Evolutionary conservation across 2,888 invertebrate genomes (phyloP), one percentile per base, ranked within the genome.

Genomic region (Scaptomyza flava): DNA sequence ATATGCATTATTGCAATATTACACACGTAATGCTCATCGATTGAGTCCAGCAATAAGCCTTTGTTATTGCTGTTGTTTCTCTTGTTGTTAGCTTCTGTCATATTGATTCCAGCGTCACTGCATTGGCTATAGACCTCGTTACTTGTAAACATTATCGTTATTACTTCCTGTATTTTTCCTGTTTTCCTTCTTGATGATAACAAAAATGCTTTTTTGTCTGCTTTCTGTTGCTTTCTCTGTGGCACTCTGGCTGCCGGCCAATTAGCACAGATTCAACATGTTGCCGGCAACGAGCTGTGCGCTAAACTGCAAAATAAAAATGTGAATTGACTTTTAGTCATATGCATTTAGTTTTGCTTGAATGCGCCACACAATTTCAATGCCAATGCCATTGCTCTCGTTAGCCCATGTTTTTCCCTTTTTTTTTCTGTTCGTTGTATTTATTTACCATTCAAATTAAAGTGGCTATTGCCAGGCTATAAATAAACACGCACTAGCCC

Each of bases 21-120:
- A 41, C 79, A 89, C 12, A 81, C 81, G 70, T 87, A 84, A 51
- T 74, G 82, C 48, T 87, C 89, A 77, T 87, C 89, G 60, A 80
- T 76, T 64, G 77, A 20, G 34, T 66, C 62, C 42, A 72, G 36
- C 48, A 47, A 42, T 36, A 65, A 60, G 17, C 12, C 42, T 9
- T 11, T 27, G 20, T 43, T 62, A 20, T 23, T 41, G 14, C 36
- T 51, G 48, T 23, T 17, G 17, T 17, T 17, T 17, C 17, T 17
- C 17, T 17, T 17, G 17, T 17, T 60, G 8, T 34, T 50, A 57
- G 53, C 46, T 65, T 69, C 43, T 59, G 48, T 61, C 36, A 8
- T 53, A 9, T 54, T 45, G 7, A 30, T 7, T 11, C 65, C 50
- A 9, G 36, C 14, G 33, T 34, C 23, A 43, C 9, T 38, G 12